phyloP scores from a whole-genome alignment of 2,797 vertebrate genomes.

The Anguilla pacifica region DNA sequence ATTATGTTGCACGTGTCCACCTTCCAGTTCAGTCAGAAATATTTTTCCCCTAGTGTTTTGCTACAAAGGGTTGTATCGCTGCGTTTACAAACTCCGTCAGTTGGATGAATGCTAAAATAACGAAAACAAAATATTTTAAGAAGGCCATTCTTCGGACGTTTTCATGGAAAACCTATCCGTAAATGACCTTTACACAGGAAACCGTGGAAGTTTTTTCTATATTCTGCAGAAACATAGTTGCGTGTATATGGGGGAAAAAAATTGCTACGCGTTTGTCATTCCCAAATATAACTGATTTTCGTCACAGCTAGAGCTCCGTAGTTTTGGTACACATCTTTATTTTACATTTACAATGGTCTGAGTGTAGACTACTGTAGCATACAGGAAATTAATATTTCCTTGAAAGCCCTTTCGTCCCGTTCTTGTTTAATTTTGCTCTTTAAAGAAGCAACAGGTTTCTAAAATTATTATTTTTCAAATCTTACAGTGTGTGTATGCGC shows the following conservation, averaged over 20 bases:
- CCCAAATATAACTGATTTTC: neutral
- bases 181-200: neutral
- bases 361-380: neutral
- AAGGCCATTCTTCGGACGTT: neutral
- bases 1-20: constrained; percentile 1
- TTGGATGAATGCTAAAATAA: neutral
- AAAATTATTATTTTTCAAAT: constrained; percentile 20
- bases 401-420: neutral
- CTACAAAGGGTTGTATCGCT: neutral
- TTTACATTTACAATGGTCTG: neutral
- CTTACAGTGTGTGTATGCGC: constrained; percentile 43
- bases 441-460: constrained; percentile 8
- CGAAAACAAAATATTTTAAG: neutral
- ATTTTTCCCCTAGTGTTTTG: neutral
- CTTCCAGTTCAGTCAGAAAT: neutral
- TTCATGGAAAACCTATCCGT: neutral
- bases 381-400: neutral
- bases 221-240: neutral
- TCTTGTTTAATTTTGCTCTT: neutral
- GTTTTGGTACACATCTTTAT: neutral
- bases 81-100: neutral
- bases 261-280: neutral
- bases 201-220: neutral
- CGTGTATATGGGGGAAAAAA: neutral
- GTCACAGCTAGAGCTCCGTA: neutral